These are phyloP conservation scores for Timema podura DNA, from an alignment of 2,888 invertebrate genomes.

Conservation along the genomic window DNA sequence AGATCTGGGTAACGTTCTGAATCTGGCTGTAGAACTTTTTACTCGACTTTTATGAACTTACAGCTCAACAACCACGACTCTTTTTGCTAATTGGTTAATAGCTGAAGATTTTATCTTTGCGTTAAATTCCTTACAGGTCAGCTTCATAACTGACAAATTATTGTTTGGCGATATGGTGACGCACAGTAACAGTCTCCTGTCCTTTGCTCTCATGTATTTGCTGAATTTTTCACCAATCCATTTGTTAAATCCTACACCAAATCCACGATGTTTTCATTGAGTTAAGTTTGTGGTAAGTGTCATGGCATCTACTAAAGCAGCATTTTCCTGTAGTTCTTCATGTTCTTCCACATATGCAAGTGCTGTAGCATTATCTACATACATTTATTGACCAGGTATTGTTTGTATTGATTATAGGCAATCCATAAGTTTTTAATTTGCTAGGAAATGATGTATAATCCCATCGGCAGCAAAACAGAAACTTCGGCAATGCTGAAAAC, in stretches of 20 bases:
- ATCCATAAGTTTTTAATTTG: not conserved
- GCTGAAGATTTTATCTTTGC: not conserved
- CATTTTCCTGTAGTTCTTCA: not conserved
- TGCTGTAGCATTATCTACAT: too few species aligned
- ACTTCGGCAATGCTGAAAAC: not conserved
- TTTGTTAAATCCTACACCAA: not conserved
- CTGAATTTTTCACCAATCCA: conserved; percentile 7
- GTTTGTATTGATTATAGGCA: too few species aligned
- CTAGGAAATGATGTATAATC: not conserved
- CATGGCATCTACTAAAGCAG: not conserved
- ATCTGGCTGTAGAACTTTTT: not conserved
- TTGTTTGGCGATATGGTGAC: too few species aligned
- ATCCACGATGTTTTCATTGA: not conserved
- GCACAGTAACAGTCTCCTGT: too few species aligned
- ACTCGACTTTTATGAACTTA: not conserved
- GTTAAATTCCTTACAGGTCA: not conserved
- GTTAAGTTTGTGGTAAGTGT: not conserved
- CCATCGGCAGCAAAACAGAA: not conserved
- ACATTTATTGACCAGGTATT: too few species aligned
- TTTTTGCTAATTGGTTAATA: not conserved
- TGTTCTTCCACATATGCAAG: not conserved
- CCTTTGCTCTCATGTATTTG: too few species aligned
- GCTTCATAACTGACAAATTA: too few species aligned
- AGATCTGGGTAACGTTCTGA: conserved; percentile 9
- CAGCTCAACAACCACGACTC: conserved; percentile 3